These are phyloP conservation scores for Azemiops feae DNA, from an alignment of 2,113 vertebrate genomes.

Conservation along the genomic window DNA sequence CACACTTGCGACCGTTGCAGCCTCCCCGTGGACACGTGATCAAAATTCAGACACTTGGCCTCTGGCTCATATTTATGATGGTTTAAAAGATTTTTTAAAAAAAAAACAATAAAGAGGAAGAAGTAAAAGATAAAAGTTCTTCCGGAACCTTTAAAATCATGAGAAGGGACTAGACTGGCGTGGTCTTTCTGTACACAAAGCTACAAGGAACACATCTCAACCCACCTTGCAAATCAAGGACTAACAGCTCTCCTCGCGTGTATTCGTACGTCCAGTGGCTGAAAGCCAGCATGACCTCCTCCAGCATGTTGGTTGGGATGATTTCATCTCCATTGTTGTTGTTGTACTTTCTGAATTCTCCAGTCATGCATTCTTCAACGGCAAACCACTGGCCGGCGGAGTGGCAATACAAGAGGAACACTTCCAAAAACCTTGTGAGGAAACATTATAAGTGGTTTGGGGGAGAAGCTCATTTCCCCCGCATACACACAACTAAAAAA, in stretches of 20 bases:
- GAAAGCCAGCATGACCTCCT: slow-evolving; percentile 98
- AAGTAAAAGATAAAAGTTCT: neutral
- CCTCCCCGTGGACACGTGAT: neutral
- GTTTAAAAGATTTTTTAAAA: neutral
- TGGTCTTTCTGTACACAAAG: neutral
- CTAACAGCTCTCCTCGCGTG: slow-evolving; percentile 90
- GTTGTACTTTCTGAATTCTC: slow-evolving; percentile 97
- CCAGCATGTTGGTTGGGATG: slow-evolving; percentile 91
- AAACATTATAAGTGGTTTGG: neutral
- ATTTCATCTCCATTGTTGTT: slow-evolving; percentile 99
- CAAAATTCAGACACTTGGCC: neutral
- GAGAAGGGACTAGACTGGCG: neutral
- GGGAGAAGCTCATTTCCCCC: neutral
- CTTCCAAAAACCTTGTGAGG: slow-evolving; percentile 88
- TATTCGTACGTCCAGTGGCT: slow-evolving; percentile 98
- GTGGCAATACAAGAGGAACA: slow-evolving; percentile 95
- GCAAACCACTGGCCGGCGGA: slow-evolving; percentile 98
- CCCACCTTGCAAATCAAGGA: slow-evolving; percentile 94
- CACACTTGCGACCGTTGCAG: neutral
- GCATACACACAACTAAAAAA: neutral
- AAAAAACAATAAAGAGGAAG: neutral
- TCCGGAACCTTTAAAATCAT: no score
- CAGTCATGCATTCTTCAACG: slow-evolving; percentile 96
- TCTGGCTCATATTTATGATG: neutral
- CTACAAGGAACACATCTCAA: neutral